Percentiles rank a stretch among this genome's conserved stretches.
Evolutionary conservation across 2,113 vertebrate species (phyloP).

Genomic region (Lipophrys pholis): DNA sequence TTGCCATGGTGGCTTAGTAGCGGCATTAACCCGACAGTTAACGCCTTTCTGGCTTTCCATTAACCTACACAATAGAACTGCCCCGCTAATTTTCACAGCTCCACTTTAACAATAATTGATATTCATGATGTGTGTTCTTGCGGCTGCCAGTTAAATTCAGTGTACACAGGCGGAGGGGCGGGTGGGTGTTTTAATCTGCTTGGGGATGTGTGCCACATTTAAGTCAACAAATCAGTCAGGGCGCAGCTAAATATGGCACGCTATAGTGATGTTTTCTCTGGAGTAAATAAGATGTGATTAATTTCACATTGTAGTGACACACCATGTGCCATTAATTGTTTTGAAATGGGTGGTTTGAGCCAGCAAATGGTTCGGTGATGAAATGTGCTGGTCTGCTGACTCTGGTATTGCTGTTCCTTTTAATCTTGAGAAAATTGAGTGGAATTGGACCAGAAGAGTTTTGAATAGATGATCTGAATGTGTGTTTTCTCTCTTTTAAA

Average conservation of each 20-base stretch:
- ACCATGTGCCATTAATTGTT: constrained; percentile 10
- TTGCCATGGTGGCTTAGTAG: constrained; percentile 45
- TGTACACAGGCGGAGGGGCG: constrained; percentile 43
- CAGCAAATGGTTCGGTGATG: background rate
- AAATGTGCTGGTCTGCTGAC: constrained; percentile 1
- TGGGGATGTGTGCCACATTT: constrained; percentile 31
- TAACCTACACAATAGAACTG: constrained; percentile 68
- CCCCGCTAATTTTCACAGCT: constrained; percentile 69
- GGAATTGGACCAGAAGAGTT: no score
- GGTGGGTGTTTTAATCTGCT: constrained; percentile 53
- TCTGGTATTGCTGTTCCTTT: background rate
- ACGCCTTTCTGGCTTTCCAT: constrained; percentile 64
- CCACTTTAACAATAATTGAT: constrained; percentile 79
- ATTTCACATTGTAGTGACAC: constrained; percentile 2
- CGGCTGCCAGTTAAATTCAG: constrained; percentile 59
- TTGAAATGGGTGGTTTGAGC: background rate
- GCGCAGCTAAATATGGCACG: background rate
- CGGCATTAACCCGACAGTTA: constrained; percentile 59
- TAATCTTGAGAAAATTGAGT: no score
- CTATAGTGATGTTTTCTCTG: constrained; percentile 9
- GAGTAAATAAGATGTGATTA: background rate
- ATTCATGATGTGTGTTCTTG: constrained; percentile 75
- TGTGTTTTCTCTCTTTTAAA: constrained; percentile 3
- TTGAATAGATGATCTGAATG: constrained; percentile 3
- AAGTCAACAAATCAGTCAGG: constrained; percentile 41